Evolutionary conservation across 2,113 vertebrate genomes (phyloP).

Genomic region (Leuciscus idus): DNA sequence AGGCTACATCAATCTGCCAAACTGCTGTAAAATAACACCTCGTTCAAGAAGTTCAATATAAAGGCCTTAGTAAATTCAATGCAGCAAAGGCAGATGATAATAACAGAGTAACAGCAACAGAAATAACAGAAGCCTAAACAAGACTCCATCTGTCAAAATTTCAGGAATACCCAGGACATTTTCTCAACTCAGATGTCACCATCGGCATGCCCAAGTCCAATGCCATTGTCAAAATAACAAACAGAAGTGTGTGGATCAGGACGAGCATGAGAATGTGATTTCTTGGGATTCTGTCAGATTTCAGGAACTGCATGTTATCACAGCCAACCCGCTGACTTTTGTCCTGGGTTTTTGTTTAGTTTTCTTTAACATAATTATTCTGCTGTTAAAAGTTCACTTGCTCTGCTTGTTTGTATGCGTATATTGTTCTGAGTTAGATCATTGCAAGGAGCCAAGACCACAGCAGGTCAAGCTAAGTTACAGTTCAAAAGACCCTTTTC

Average conservation of each 20-base stretch:
- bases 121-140: slow-evolving; percentile 5
- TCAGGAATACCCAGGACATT: slow-evolving; percentile 14
- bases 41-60: background rate
- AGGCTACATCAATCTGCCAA: background rate
- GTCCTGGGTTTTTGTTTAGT: background rate
- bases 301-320: background rate
- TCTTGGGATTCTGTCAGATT: background rate
- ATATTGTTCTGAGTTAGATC: background rate
- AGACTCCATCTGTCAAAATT: slow-evolving; percentile 19
- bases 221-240: background rate
- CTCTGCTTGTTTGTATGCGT: slow-evolving; percentile 5
- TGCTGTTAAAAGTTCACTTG: background rate
- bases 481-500: background rate
- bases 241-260: too few relatives aligned
- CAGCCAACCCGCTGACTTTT: background rate
- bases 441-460: slow-evolving; percentile 8
- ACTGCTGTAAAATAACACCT: slow-evolving; percentile 7
- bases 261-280: background rate
- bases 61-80: background rate
- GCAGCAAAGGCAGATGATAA: background rate
- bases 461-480: slow-evolving; percentile 7
- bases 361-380: background rate
- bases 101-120: background rate
- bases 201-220: slow-evolving; percentile 7
- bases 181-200: background rate